A percentile compares a stretch with the other conserved stretches of the same genome.
Evolutionary conservation across 2,113 vertebrate species (phyloP).

Genomic region (Antigone vipio): DNA sequence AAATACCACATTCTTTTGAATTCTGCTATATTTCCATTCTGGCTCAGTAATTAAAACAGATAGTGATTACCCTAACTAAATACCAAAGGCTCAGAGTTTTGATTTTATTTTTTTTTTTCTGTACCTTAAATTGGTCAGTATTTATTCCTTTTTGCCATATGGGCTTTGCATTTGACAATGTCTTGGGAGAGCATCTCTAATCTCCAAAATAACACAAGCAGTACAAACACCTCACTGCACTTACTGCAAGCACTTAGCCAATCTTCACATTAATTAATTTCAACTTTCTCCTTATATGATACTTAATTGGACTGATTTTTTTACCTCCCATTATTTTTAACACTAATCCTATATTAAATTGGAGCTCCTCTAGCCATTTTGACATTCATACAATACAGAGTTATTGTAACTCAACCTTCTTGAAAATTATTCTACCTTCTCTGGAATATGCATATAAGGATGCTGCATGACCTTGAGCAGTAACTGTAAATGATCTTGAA

Average conservation of each 20-base stretch:
- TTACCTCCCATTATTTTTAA: background rate
- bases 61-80: background rate
- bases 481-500: background rate
- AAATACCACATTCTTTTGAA: slow-evolving; percentile 11
- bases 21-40: background rate
- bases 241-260: background rate
- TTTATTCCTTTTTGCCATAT: background rate
- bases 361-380: background rate
- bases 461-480: background rate
- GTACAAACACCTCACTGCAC: background rate
- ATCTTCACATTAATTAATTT: background rate
- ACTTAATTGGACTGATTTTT: background rate
- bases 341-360: background rate
- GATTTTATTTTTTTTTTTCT: background rate
- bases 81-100: background rate
- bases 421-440: background rate
- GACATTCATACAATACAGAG: background rate
- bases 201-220: background rate
- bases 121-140: background rate
- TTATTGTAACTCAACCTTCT: background rate
- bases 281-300: background rate
- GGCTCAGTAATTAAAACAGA: slow-evolving; percentile 21
- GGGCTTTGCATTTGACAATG: background rate
- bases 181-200: background rate
- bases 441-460: background rate